Evolutionary conservation across 2,113 vertebrate genomes (phyloP).

Genomic region (Bos javanicus): DNA sequence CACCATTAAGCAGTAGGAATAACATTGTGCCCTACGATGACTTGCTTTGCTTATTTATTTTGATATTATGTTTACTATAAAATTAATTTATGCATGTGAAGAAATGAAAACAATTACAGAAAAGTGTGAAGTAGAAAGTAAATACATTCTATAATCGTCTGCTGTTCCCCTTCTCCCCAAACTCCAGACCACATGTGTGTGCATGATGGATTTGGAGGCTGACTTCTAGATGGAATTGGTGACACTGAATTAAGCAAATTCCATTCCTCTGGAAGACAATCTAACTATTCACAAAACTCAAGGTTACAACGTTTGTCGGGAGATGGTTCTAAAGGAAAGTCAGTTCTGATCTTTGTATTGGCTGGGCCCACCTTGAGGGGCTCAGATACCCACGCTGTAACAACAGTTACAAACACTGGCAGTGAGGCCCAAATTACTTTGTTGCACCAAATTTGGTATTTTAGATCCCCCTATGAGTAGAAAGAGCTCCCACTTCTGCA

Average conservation of each 20-base stretch:
- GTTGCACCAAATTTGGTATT: too few species aligned
- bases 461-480: too few species aligned
- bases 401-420: not conserved
- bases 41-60: not conserved
- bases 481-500: too few species aligned
- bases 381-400: not conserved
- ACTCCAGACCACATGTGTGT: not conserved
- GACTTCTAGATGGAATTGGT: not conserved
- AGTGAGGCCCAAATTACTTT: too few species aligned
- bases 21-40: not conserved
- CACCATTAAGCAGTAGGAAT: not conserved
- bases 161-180: not conserved
- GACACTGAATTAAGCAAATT: not conserved
- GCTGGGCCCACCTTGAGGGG: not conserved
- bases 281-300: not conserved
- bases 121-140: not conserved
- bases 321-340: not conserved
- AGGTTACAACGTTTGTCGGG: not conserved
- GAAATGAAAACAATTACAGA: not conserved
- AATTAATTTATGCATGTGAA: not conserved
- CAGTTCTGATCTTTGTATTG: not conserved
- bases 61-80: not conserved
- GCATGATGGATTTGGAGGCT: not conserved
- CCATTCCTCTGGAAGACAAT: not conserved
- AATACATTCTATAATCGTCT: not conserved